These are phyloP conservation scores for Molossus molossus DNA, from an alignment of 2,797 vertebrate genomes.

Conservation along the genomic window DNA sequence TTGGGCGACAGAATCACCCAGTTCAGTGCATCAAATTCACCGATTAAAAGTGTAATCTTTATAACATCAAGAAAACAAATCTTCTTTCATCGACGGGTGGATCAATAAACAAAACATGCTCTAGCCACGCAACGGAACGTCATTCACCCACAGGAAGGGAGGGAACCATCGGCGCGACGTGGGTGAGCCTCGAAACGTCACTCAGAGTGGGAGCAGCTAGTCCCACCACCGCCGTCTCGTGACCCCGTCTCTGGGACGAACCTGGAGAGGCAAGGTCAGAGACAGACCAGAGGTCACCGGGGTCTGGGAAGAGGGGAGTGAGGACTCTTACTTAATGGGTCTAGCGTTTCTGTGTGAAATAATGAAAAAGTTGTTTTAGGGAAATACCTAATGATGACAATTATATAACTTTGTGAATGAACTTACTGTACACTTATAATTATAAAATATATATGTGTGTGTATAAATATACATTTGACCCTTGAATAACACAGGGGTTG, in stretches of 20 bases:
- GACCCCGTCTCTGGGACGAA: too few relatives aligned
- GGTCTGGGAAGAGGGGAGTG: too few relatives aligned
- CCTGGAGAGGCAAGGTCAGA: neutral
- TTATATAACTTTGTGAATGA: too few relatives aligned
- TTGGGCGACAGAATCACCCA: too few relatives aligned
- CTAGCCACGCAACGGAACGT: rapidly evolving
- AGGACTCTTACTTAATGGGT: neutral
- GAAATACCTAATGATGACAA: neutral
- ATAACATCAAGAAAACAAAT: neutral
- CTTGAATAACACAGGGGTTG: neutral
- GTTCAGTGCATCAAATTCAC: neutral
- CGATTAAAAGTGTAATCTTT: neutral
- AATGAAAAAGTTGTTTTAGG: neutral
- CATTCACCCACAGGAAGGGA: neutral
- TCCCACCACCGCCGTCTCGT: too few relatives aligned
- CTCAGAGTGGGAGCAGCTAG: neutral
- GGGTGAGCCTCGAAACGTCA: too few relatives aligned
- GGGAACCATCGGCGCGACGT: rapidly evolving
- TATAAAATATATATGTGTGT: neutral
- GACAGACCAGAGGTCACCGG: neutral
- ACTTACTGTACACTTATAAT: neutral
- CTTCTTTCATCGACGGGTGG: neutral
- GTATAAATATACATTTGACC: too few relatives aligned
- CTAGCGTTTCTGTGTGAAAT: neutral
- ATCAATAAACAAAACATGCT: neutral